Percentiles rank a stretch among this genome's conserved stretches.
These are phyloP conservation scores for Phylloscopus whistleri DNA, from an alignment of 2,113 vertebrate species.

Conservation along the genomic window DNA sequence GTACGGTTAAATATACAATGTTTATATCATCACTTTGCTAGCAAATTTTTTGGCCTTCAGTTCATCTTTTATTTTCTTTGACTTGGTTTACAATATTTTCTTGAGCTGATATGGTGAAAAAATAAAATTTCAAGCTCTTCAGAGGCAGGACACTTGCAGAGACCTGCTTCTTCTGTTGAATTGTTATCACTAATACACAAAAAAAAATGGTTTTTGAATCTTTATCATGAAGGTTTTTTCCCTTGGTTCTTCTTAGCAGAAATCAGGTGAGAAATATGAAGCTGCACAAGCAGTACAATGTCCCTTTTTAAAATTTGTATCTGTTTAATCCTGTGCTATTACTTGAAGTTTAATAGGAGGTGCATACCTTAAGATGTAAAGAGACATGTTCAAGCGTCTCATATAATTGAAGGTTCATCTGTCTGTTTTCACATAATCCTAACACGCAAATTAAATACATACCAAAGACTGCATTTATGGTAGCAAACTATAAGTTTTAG, in stretches of 20 bases:
- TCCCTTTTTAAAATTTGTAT: background rate
- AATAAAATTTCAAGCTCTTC: background rate
- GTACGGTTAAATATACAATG: background rate
- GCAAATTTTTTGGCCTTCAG: background rate
- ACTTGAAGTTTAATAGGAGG: background rate
- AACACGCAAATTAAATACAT: background rate
- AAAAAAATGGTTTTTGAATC: background rate
- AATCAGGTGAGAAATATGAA: background rate
- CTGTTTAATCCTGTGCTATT: background rate
- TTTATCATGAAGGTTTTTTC: background rate
- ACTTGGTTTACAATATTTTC: background rate
- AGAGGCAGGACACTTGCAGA: background rate
- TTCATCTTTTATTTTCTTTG: background rate
- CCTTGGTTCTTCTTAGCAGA: background rate
- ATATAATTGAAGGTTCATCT: background rate
- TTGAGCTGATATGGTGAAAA: background rate
- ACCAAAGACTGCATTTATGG: background rate
- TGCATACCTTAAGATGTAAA: background rate
- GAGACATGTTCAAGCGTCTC: background rate
- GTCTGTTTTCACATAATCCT: background rate
- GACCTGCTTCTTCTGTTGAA: background rate
- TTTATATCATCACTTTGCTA: background rate
- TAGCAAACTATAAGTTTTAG: background rate
- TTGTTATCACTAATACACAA: background rate
- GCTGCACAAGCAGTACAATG: background rate